phyloP scores from a whole-genome alignment of 1,140 invertebrate genomes.

The Bombus consobrinus region DNA sequence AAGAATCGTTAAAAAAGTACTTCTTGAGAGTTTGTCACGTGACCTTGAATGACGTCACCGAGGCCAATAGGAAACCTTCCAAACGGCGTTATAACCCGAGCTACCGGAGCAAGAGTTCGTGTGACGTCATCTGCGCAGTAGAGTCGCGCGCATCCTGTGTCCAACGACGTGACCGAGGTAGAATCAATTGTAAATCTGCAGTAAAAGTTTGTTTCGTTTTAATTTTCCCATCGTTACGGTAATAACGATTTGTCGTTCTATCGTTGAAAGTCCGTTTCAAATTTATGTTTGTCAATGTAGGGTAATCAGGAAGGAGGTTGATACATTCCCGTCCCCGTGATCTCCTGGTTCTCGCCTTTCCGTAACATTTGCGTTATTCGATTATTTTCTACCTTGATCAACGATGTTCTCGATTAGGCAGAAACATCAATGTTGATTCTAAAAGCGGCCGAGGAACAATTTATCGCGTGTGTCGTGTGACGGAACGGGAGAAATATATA shows the following conservation, averaged over 20 bases:
- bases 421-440: conserved; percentile 22
- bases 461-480: conserved; percentile 60
- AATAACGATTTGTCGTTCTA: no score
- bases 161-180: conserved; percentile 48
- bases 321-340: no score
- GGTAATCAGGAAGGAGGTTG: neutral
- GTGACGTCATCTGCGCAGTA: conserved; percentile 66
- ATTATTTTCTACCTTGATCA: neutral
- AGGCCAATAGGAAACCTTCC: conserved; percentile 66
- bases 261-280: neutral
- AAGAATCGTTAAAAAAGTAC: conserved; percentile 30
- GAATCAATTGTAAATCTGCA: conserved; percentile 55
- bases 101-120: conserved; percentile 60
- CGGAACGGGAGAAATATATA: conserved; percentile 56
- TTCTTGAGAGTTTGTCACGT: conserved; percentile 51
- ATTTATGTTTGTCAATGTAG: neutral
- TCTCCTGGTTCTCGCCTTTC: neutral
- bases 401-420: neutral
- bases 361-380: neutral
- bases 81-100: conserved; percentile 59
- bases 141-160: conserved; percentile 48
- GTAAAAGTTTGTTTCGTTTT: neutral
- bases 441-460: conserved; percentile 54
- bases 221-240: neutral
- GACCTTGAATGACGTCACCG: conserved; percentile 67